Base-by-base conservation (phyloP, 1,140 invertebrate species). In the Caenorhabditis inopinata region DNA sequence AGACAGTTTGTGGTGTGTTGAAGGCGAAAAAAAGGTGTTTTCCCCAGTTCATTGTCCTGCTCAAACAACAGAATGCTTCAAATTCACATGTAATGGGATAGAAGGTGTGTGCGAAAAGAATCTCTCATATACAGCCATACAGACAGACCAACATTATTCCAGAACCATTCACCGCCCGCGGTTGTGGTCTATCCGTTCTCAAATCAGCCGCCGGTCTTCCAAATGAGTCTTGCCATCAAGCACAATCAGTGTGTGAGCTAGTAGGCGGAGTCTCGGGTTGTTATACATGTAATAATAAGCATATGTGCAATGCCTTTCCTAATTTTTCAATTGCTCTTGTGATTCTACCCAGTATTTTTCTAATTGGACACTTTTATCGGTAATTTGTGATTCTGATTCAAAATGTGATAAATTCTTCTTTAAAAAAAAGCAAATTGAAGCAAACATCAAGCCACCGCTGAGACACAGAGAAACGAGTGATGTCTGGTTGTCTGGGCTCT, bases 21-120 rank as follows among this genome's bases (percentile, higher is more conserved):
- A 68, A 25, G 77, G 77, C 1, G 77, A 58, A 5, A 68, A 68
- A 68, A 45, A 68, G 7, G 5, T 68, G 9, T 79, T 47, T 21
- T n/a, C n/a, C 0, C 77, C 77, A 0, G 48, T 49, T 5, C 77
- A 58, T 18, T 79, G 77, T 68, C 77, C 77, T 29, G 53, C 42
- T 6, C 53, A 79, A 47, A 79, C 77, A 4, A 68, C 68, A 18
- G 77, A 79, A 68, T 79, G 77, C 27, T 79, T 79, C 77, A 79
- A 79, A 29, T 79, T 79, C 53, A 68, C 38, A 68, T 79, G 77
- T 23, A 73, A 45, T 16, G 68, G 68, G n/a, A 68, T 68, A 18
- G 58, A 68, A 68, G 58, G 58, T 68, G 38, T 32, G 7, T 6
- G 25, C 49, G 1, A 53, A 25, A n/a, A n/a, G n/a, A n/a, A n/a